phyloP scores from a whole-genome alignment of 2,888 invertebrate genomes.

The Ennomos fuscantarius region DNA sequence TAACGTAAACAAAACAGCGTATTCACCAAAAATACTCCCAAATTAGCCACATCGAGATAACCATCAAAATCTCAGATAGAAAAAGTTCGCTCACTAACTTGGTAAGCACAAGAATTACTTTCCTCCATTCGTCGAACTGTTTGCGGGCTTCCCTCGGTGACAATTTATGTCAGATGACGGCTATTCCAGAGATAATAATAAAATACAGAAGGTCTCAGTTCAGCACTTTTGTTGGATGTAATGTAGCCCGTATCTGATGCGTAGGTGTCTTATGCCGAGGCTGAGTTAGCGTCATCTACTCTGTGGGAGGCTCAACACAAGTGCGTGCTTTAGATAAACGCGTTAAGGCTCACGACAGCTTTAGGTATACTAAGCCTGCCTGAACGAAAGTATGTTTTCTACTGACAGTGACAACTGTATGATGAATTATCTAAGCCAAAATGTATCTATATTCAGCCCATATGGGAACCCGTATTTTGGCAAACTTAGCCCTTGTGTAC shows the following conservation, averaged over 20 bases:
- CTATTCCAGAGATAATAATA: constrained; percentile 30
- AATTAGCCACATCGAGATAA: constrained; percentile 25
- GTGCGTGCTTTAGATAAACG: no score
- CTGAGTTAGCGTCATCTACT: no score
- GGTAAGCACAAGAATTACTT: constrained; percentile 36
- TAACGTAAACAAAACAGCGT: neutral
- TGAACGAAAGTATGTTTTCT: no score
- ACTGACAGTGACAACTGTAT: no score
- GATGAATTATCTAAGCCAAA: no score
- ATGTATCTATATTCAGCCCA: no score
- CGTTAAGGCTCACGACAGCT: no score
- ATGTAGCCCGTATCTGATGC: constrained; percentile 12
- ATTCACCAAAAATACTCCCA: constrained; percentile 14
- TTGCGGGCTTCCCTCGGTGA: constrained; percentile 31
- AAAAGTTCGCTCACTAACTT: constrained; percentile 30
- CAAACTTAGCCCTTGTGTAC: no score
- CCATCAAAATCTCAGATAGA: constrained; percentile 29
- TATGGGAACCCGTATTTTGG: no score
- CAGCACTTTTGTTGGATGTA: constrained; percentile 30
- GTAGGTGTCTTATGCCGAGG: neutral
- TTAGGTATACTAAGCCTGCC: no score
- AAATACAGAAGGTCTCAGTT: constrained; percentile 27
- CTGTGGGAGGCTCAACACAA: no score
- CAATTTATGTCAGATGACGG: constrained; percentile 35
- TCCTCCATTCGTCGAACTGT: constrained; percentile 23